These are phyloP conservation scores for Gobius niger DNA, from an alignment of 2,113 vertebrate species.

Conservation along the genomic window DNA sequence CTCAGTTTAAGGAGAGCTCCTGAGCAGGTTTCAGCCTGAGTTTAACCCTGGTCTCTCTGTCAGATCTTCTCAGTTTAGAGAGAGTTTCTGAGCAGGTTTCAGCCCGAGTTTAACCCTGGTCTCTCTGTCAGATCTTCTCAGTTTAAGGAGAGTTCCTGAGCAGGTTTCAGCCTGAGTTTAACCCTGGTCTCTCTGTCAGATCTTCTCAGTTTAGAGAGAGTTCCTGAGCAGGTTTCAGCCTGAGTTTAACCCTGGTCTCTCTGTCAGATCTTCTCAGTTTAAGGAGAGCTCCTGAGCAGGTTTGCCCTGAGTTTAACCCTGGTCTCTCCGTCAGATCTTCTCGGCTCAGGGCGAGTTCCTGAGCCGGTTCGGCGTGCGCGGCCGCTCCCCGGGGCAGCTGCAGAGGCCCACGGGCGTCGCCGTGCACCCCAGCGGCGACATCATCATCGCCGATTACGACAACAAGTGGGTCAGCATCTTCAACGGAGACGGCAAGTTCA, in stretches of 20 bases:
- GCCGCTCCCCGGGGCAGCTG: constrained; percentile 91
- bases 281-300: no score
- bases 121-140: no score
- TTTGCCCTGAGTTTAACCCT: neutral
- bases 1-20: no score
- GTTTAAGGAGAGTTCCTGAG: no score
- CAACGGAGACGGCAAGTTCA: constrained; percentile 94
- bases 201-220: no score
- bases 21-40: no score
- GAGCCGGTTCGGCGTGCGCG: constrained; percentile 92
- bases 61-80: no score
- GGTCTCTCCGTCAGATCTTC: constrained; percentile 83
- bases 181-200: neutral
- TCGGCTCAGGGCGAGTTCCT: constrained; percentile 95
- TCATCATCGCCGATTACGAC: constrained; percentile 97
- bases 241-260: neutral
- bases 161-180: neutral
- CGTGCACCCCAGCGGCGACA: constrained; percentile 94
- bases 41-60: neutral
- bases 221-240: no score
- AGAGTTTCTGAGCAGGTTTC: no score
- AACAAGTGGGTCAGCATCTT: constrained; percentile 99
- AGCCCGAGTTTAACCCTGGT: no score
- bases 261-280: neutral
- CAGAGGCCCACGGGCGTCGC: constrained; percentile 96